Percentiles rank a stretch among this genome's conserved stretches.
Evolutionary conservation across 2,888 invertebrate genomes (phyloP).

Genomic region (Volucella zonaria): DNA sequence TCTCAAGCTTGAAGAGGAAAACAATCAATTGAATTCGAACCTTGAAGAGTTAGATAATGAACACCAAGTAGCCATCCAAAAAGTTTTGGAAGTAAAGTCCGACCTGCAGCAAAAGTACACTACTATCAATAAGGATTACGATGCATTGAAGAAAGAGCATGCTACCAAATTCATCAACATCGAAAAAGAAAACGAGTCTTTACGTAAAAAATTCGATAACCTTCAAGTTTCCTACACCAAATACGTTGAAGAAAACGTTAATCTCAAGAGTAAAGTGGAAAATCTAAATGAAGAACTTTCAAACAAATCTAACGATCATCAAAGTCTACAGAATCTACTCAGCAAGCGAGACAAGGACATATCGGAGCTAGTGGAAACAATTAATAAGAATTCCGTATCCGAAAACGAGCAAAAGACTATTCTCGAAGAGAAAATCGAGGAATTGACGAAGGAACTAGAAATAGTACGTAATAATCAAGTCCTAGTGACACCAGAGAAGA

Average conservation of each 20-base stretch:
- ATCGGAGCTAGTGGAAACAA: slow-evolving; percentile 78
- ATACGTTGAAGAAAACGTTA: slow-evolving; percentile 74
- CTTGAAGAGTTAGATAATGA: slow-evolving; percentile 89
- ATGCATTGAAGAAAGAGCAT: slow-evolving; percentile 75
- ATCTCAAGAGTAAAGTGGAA: slow-evolving; percentile 77
- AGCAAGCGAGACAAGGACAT: slow-evolving; percentile 79
- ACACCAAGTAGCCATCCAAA: slow-evolving; percentile 88
- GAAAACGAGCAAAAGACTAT: slow-evolving; percentile 49
- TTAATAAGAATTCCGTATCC: slow-evolving; percentile 76
- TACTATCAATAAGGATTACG: slow-evolving; percentile 82
- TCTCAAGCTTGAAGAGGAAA: slow-evolving; percentile 82
- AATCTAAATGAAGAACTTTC: slow-evolving; percentile 77
- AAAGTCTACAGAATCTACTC: slow-evolving; percentile 77
- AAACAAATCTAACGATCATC: slow-evolving; percentile 77
- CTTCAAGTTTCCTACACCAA: slow-evolving; percentile 73
- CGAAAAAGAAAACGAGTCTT: slow-evolving; percentile 76
- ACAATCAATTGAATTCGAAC: slow-evolving; percentile 83
- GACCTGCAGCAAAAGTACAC: slow-evolving; percentile 84
- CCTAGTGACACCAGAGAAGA: slow-evolving; percentile 78
- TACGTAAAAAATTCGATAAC: slow-evolving; percentile 76
- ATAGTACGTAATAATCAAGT: slow-evolving; percentile 75
- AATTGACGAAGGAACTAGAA: slow-evolving; percentile 76
- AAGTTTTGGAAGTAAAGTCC: slow-evolving; percentile 84
- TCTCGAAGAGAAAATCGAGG: slow-evolving; percentile 73
- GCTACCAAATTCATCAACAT: slow-evolving; percentile 76